Base-by-base conservation (phyloP, 2,888 invertebrate genomes). In the Acutogordius australiensis region DNA sequence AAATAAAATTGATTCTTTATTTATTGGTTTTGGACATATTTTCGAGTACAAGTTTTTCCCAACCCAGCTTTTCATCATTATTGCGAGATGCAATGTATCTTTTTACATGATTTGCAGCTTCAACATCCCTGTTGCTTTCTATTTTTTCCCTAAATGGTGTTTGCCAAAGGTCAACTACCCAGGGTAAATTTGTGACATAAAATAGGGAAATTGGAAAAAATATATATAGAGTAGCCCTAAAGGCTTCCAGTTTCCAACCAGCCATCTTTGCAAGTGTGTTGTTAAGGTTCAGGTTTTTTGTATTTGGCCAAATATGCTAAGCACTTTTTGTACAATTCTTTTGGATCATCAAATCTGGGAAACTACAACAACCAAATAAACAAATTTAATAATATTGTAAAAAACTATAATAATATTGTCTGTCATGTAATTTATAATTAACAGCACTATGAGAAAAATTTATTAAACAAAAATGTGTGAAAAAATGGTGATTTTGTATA, bases 231-330 rank as follows among this genome's bases (percentile, higher is more conserved):
- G 51, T 26, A 21, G 51, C 51, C 23, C 51, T 51, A 51, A n/a
- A 51, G 23, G 51, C 51, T 51, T 51, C 51, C 26, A 51, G 4
- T 51, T 51, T 51, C 51, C 51, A 51, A 51, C 51, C 51, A 51
- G n/a, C 51, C 51, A 51, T 51, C 23, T 37, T 37, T 13, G 23
- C 8, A n/a, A 51, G 23, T 51, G 8, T 23, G 8, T 4, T 51
- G 13, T 23, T n/a, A 51, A 37, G 18, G 8, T 37, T 37, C 8
- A 13, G 18, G 4, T 23, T 51, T 51, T 51, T 51, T 51, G 26
- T 51, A 51, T 51, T 23, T 51, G 8, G 13, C 8, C 4, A 51
- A 4, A 51, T 51, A 51, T 8, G 18, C 13, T n/a, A 23, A 4
- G 23, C 8, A 51, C 23, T 51, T 51, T 8, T 51, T 8, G 23